Evolutionary conservation across 2,888 invertebrate genomes (phyloP).

Genomic region (Athalia cordata): DNA sequence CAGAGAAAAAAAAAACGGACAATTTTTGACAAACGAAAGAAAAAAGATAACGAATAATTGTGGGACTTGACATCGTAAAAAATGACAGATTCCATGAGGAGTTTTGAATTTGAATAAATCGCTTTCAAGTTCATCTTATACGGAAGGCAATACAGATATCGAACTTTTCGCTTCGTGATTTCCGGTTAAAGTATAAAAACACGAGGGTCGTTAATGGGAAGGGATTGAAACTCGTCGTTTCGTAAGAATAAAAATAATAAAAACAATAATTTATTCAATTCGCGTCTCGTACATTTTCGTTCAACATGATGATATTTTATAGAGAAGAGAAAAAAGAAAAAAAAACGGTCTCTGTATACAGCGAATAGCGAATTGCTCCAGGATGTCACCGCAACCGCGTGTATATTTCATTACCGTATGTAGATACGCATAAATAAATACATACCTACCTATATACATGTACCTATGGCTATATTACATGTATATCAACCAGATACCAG

Average conservation of each 20-base stretch:
- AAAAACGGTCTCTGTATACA: neutral
- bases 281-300: slow-evolving; percentile 21
- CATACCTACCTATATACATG: neutral
- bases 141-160: too few relatives aligned
- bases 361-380: neutral
- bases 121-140: too few relatives aligned
- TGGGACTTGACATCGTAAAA: too few relatives aligned
- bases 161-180: too few relatives aligned
- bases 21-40: neutral
- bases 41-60: too few relatives aligned
- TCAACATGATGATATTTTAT: too few relatives aligned
- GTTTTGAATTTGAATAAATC: too few relatives aligned
- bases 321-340: too few relatives aligned
- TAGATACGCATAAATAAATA: neutral
- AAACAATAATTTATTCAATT: slow-evolving; percentile 36
- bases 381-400: neutral
- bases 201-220: too few relatives aligned
- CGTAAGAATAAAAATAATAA: neutral
- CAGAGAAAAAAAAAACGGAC: neutral
- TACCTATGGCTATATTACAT: neutral
- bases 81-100: too few relatives aligned
- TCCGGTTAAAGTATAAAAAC: too few relatives aligned
- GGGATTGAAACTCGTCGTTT: too few relatives aligned
- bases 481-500: neutral
- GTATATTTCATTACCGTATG: slow-evolving; percentile 8